Evolutionary conservation across 2,888 invertebrate species (phyloP), one percentile per base, ranked within the genome.

Genomic region (Boloria euphrosyne): DNA sequence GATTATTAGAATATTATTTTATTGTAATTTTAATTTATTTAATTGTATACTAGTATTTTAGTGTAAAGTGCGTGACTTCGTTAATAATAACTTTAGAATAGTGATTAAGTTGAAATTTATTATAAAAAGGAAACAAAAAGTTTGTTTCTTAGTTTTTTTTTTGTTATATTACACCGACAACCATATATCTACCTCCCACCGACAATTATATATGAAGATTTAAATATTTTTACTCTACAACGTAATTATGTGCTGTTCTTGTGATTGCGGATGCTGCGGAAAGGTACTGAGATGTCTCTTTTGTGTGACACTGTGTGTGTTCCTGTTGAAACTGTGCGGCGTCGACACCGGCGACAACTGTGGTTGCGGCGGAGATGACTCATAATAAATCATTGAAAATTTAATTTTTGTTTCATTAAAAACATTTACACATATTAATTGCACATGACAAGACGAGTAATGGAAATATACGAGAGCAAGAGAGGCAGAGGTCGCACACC

Each of bases 291-390:
- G 82, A 47, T 90, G 90, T 66, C 74, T 90, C 0, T 68, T 88
- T 0, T 89, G 90, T 69, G 78, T 90, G 0, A 86, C 88, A 0
- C 75, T 85, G 0, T 84, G 84, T 14, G 87, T 86, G 44, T 89
- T 84, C 51, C 58, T 90, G 1, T 67, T 86, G 43, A 85, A 78
- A 64, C 78, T 88, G 83, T 90, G 89, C 53, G 90, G 90, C 0
- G 80, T 87, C 0, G 89, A 90, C 58, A 78, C 86, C 0, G 83
- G 84, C 7, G 87, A 85, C 2, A 80, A 79, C 1, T 86, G 87
- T 69, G 71, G 72, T 18, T 71, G 69, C 31, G 70, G 69, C 2
- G 70, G 69, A 13, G 62, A 66, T 13, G 31, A 38, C 2, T 1
- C 31, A 38, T 66, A 49, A 63, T 55, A 50, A 55, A 27, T 13